Percentiles rank a stretch among this genome's conserved stretches.
phyloP scores from a whole-genome alignment of 1,140 invertebrate genomes.

The Drosophila hydei region DNA sequence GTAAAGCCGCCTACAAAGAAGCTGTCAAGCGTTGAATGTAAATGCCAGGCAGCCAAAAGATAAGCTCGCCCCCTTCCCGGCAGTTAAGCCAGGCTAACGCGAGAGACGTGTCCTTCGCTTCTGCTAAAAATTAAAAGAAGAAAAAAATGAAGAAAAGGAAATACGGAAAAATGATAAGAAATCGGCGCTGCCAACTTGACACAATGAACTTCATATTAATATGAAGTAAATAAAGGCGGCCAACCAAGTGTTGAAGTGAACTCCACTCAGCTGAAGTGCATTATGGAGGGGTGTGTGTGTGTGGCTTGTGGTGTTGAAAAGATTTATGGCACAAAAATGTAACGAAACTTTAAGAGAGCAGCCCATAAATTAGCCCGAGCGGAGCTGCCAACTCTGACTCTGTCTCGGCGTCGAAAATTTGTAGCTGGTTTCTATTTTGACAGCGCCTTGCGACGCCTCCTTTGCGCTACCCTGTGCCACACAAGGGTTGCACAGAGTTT shows the following conservation, averaged over 20 bases:
- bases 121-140: not conserved
- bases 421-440: constrained; percentile 59
- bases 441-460: constrained; percentile 53
- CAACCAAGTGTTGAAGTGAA: constrained; percentile 61
- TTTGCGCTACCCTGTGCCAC: constrained; percentile 31
- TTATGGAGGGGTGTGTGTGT: constrained; percentile 39
- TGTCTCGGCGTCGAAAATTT: constrained; percentile 18
- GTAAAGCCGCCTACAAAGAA: constrained; percentile 47
- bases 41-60: constrained; percentile 77
- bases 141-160: not conserved
- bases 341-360: constrained; percentile 69
- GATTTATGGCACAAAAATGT: constrained; percentile 71
- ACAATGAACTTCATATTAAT: constrained; percentile 82
- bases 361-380: constrained; percentile 67
- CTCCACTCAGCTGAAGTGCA: constrained; percentile 43
- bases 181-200: constrained; percentile 75
- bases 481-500: constrained; percentile 28
- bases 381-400: constrained; percentile 26
- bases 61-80: constrained; percentile 37
- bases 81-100: constrained; percentile 42
- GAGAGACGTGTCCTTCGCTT: constrained; percentile 46
- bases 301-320: constrained; percentile 61
- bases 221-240: constrained; percentile 73
- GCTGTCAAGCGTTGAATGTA: constrained; percentile 80
- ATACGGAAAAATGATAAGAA: constrained; percentile 57